Conservation (phyloP, 2,888 invertebrate species). For the Ptilodon capucinus region DNA sequence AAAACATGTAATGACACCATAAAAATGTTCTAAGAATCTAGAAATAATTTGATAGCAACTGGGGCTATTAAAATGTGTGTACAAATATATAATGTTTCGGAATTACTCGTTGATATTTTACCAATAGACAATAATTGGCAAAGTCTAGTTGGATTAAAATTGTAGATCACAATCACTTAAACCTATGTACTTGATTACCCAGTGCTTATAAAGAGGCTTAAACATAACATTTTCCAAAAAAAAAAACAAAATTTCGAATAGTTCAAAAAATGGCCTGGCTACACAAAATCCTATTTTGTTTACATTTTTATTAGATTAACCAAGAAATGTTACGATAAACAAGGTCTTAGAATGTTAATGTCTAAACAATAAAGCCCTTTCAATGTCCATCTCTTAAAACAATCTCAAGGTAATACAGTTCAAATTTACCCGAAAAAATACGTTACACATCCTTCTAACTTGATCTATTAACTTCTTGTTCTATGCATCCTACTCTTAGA, state of each 20-base stretch:
- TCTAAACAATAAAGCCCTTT: too few relatives aligned
- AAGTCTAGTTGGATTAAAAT: neutral
- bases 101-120: neutral
- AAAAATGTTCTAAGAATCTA: neutral
- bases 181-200: too few relatives aligned
- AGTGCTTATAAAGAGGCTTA: too few relatives aligned
- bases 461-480: neutral
- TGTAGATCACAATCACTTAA: too few relatives aligned
- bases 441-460: neutral
- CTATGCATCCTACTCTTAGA: conserved; percentile 41
- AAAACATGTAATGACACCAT: neutral
- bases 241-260: too few relatives aligned
- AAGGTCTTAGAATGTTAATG: too few relatives aligned
- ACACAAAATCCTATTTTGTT: too few relatives aligned
- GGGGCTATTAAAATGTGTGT: neutral
- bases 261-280: too few relatives aligned
- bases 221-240: too few relatives aligned
- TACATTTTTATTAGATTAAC: too few relatives aligned
- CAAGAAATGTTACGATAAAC: too few relatives aligned
- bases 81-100: neutral
- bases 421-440: neutral
- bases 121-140: neutral
- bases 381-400: neutral
- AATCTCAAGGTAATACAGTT: neutral
- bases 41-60: neutral